phyloP scores from a whole-genome alignment of 2,888 invertebrate species.

The Mimumesa dahlbomi region DNA sequence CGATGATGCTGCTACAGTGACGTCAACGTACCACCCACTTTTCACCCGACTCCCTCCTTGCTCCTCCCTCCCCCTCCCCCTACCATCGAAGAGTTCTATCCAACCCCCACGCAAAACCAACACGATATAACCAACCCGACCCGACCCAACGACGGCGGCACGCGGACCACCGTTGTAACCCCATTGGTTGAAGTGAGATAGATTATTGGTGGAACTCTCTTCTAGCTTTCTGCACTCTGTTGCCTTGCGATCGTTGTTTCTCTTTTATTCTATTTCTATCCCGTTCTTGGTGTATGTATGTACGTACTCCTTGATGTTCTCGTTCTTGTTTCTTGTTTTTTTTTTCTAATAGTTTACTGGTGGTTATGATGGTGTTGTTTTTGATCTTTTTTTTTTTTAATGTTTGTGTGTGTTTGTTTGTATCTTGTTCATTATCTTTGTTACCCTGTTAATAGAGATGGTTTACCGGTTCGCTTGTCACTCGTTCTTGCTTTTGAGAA shows the following conservation, averaged over 20 bases:
- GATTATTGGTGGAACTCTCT: no score
- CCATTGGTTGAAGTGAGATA: neutral
- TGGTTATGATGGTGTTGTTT: neutral
- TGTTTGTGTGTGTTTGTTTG: neutral
- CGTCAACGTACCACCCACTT: constrained; percentile 61
- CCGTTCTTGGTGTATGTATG: no score
- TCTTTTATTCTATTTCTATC: neutral
- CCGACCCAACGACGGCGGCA: constrained; percentile 44
- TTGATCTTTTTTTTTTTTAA: neutral
- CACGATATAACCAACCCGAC: constrained; percentile 20
- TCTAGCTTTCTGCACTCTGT: neutral
- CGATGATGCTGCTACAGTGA: constrained; percentile 66
- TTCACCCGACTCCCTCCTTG: constrained; percentile 22
- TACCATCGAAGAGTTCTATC: constrained; percentile 4
- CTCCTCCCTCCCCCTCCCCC: neutral
- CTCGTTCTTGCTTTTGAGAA: constrained; percentile 11
- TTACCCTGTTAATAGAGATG: no score
- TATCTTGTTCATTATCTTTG: neutral
- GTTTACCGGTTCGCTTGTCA: constrained; percentile 17
- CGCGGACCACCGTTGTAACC: constrained; percentile 31
- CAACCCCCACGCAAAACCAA: constrained; percentile 52
- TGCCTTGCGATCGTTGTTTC: neutral
- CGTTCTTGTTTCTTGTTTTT: neutral
- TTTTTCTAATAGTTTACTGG: no score
- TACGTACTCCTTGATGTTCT: neutral